phyloP scores from a whole-genome alignment of 1,140 invertebrate species.

The Drosophila bifasciata region DNA sequence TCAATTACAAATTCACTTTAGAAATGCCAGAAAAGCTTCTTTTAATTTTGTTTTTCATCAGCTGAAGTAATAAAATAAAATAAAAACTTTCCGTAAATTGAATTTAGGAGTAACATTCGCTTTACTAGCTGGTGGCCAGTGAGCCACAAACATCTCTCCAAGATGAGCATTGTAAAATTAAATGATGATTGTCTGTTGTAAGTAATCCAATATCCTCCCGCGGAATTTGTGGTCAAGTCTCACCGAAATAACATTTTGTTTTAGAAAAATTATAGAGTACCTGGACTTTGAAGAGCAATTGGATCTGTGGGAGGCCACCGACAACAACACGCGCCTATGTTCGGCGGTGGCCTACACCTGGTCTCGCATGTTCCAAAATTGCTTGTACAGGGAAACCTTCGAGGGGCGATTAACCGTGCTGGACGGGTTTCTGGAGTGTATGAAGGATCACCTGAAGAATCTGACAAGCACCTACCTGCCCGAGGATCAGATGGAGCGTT shows the following conservation, averaged over 20 bases:
- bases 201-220: conserved; percentile 8
- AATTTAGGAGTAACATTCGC: not conserved
- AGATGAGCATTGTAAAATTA: conserved; percentile 11
- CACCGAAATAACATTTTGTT: not conserved
- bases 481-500: conserved; percentile 14
- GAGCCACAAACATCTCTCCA: not conserved
- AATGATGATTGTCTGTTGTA: conserved; percentile 46
- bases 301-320: conserved; percentile 30
- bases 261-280: conserved; percentile 41
- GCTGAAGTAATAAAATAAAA: conserved; percentile 2
- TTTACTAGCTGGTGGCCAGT: not conserved
- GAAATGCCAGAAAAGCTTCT: too few relatives aligned
- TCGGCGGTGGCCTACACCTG: conserved; percentile 20
- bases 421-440: conserved; percentile 15
- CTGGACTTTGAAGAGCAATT: conserved; percentile 32
- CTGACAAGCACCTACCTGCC: conserved; percentile 19
- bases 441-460: conserved; percentile 8
- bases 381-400: conserved; percentile 11
- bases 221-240: too few relatives aligned
- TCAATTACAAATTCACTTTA: too few relatives aligned
- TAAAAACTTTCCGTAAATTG: too few relatives aligned
- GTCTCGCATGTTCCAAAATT: conserved; percentile 16
- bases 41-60: conserved; percentile 32
- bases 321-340: conserved; percentile 18
- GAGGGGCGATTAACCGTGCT: not conserved